Evolutionary conservation across 2,888 invertebrate species (phyloP), one percentile per base, ranked within the genome.

Genomic region (Eupsilia transversa): DNA sequence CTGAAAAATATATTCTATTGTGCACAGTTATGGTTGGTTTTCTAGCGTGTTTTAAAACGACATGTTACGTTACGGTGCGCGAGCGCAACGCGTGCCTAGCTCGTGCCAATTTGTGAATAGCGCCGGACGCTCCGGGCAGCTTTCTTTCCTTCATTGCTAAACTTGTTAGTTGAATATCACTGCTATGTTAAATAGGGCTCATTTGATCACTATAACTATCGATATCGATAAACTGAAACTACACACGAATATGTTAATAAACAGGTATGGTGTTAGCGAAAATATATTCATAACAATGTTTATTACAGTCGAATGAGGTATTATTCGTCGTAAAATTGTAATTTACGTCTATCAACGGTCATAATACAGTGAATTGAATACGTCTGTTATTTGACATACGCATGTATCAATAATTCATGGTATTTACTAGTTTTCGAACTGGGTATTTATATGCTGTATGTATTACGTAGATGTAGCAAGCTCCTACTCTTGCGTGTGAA

Each of bases 91-190:
- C 95, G 95, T 95, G 96, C 93, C 94, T 92, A 93, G 95, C 95
- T 96, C 96, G 96, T 96, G 95, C 95, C 95, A 96, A 96, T 95
- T 96, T 96, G 96, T 95, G 95, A 94, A 94, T 94, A 95, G 94
- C 94, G 93, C 93, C 94, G 94, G 94, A 94, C 94, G 95, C 94
- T 94, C 89, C 91, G 90, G 93, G 94, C 94, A 92, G 94, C 95
- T 96, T 96, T 96, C 95, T 96, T 96, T 96, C 95, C 95, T 94
- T 89, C 93, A 93, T 94, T 93, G 94, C 94, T 95, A 93, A 94
- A 95, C 95, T 94, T 94, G 95, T 95, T 94, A 94, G 93, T 94
- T 92, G 93, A 93, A 95, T 95, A 95, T 94, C 94, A 93, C 93
- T 94, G 93, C 91, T 92, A 89, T 91, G 88, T 91, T 92, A 90